Evolutionary conservation across 2,888 invertebrate species (phyloP), one percentile per base, ranked within the genome.

Genomic region (Deilephila elpenor): DNA sequence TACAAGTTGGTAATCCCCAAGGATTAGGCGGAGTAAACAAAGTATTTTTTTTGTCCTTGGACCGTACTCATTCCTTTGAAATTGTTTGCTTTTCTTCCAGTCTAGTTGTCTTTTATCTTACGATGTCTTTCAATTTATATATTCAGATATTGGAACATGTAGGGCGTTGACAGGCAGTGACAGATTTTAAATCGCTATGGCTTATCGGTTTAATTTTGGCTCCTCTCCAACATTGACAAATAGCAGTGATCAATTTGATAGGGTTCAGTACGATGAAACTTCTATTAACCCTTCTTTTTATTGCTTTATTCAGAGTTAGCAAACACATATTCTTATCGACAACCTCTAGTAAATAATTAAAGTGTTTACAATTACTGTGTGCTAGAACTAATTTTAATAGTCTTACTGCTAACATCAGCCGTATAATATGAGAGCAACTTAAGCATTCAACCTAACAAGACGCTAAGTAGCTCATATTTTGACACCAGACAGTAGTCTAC

Each of bases 61-160:
- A 67, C 67, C 67, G 51, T 51, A 51, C 51, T 67, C 67, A 67
- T 67, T 67, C 17, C 51, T 67, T 67, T 51, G 67, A 51, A 51
- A 67, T 67, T 64, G 1, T 37, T 19, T 64, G 44, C 25, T 34
- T 60, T 29, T 67, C 51, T 20, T 17, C 25, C 64, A 64, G 11
- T 51, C 20, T 51, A 20, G 67, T 67, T 25, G 51, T 25, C 17
- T 67, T 67, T 25, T 25, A 67, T 67, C 67, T 67, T 14, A 44
- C 44, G 17, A 67, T 67, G 51, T 51, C 25, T 67, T 67, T 17
- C 44, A 67, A 51, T 44, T 67, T 6, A 67, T 67, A 51, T 67
- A 44, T 44, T 25, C 17, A 11, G 29, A 51, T 67, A 44, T 25
- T 44, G 44, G 25, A 20, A 67, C 44, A 67, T 25, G 37, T 44